These are phyloP conservation scores for Drosophila mayaguana DNA, from an alignment of 2,888 invertebrate genomes.

Conservation along the genomic window DNA sequence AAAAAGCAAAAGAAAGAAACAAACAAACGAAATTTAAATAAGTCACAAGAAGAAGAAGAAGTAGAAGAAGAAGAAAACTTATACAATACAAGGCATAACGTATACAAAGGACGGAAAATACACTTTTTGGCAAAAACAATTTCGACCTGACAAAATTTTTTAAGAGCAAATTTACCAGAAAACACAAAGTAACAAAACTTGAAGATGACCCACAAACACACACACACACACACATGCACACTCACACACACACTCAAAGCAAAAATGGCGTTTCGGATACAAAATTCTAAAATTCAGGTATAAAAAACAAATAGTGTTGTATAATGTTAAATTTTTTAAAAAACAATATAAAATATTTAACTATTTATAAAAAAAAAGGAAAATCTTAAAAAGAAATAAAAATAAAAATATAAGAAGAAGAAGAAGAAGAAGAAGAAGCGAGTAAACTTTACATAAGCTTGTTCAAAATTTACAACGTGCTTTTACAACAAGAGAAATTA, in stretches of 20 bases:
- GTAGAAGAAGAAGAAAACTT: conserved; percentile 27
- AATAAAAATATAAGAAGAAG: conserved; percentile 18
- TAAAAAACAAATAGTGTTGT: conserved; percentile 76
- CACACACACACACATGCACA: conserved; percentile 38
- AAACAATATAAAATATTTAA: conserved; percentile 62
- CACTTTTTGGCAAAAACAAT: conserved; percentile 65
- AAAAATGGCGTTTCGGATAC: conserved; percentile 83
- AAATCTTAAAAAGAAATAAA: conserved; percentile 13
- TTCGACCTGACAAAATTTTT: conserved; percentile 60
- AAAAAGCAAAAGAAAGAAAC: conserved; percentile 4
- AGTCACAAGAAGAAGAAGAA: conserved; percentile 5
- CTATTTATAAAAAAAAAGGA: conserved; percentile 61
- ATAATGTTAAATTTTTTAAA: conserved; percentile 77
- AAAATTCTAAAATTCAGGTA: conserved; percentile 85
- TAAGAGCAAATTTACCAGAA: conserved; percentile 51
- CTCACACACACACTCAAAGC: conserved; percentile 52
- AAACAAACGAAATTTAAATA: neutral
- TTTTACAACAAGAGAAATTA: conserved; percentile 63
- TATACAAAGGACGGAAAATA: conserved; percentile 40
- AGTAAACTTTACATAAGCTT: conserved; percentile 50
- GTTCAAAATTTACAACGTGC: conserved; percentile 77
- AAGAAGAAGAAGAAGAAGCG: conserved; percentile 34
- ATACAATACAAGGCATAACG: conserved; percentile 42
- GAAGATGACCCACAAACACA: conserved; percentile 34
- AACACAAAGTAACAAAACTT: conserved; percentile 26